Percentiles rank a stretch among this genome's conserved stretches.
Conservation (phyloP, 2,113 vertebrate genomes). For the human region GRCh38 chr3:60003001-60003500, state of each 20-base stretch:
- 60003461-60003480: not conserved
- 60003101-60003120: not conserved
- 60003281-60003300: not conserved
- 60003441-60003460: not conserved
- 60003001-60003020: not conserved
- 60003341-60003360: not conserved
- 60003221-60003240: not conserved
- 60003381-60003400: not conserved
- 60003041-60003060: not conserved
- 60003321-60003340: not conserved
- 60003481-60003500: not conserved
- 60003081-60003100: not conserved
- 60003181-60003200: not conserved
- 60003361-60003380: not conserved
- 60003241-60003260: not conserved
- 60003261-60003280: not conserved
- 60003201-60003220: accelerated
- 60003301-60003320: not conserved
- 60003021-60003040: not conserved
- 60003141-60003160: not conserved
- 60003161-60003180: not conserved
- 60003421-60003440: not conserved
- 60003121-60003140: not conserved
- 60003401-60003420: not conserved
- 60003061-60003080: not conserved